phyloP scores from a whole-genome alignment of 2,797 vertebrate species.

The Psittacula derbiana region DNA sequence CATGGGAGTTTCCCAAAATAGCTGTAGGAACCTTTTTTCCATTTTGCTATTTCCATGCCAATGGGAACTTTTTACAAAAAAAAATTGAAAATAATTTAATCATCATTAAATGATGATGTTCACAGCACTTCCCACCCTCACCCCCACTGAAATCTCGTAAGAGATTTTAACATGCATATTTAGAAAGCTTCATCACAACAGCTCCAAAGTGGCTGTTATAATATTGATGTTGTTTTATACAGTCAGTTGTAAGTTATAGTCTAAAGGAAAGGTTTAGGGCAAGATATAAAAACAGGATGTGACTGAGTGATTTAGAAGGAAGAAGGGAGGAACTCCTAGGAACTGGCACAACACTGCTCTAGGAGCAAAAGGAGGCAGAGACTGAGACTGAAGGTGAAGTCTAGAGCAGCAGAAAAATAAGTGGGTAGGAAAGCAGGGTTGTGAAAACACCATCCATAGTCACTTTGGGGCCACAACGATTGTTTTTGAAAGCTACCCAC shows the following conservation, averaged over 20 bases:
- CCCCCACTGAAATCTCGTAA: background rate
- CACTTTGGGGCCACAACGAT: background rate
- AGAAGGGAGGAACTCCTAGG: constrained; percentile 32
- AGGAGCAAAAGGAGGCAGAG: constrained; percentile 28
- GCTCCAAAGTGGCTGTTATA: constrained; percentile 45
- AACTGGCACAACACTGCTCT: constrained; percentile 11
- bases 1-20: background rate
- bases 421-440: background rate
- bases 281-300: constrained; percentile 62
- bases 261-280: constrained; percentile 64
- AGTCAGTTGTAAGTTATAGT: constrained; percentile 44
- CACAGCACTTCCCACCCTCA: background rate
- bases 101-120: background rate
- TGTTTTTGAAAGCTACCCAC: background rate
- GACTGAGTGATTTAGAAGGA: constrained; percentile 64
- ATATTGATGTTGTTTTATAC: constrained; percentile 52
- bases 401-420: constrained; percentile 22
- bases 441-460: background rate
- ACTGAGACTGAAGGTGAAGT: constrained; percentile 26
- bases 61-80: background rate
- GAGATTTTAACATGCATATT: background rate
- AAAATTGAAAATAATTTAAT: background rate
- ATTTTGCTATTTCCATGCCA: background rate
- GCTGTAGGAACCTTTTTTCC: background rate
- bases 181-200: constrained; percentile 20